Evolutionary conservation across 2,888 invertebrate species (phyloP).

Genomic region (Tipula helvola): DNA sequence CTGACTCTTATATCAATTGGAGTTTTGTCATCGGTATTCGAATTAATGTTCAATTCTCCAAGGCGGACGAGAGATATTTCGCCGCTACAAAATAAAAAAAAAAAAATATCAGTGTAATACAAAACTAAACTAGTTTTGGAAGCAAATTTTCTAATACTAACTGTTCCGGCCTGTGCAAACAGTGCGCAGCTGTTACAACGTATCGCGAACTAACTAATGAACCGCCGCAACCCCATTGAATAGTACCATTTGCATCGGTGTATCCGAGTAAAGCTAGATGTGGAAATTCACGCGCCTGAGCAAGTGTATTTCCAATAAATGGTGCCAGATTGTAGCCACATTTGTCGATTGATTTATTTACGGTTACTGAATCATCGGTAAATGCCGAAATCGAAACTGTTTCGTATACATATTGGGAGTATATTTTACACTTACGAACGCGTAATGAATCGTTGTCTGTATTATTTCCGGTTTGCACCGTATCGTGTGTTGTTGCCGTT

Average conservation of each 20-base stretch:
- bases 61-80: conserved; percentile 25
- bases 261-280: neutral
- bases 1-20: conserved; percentile 5
- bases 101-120: too few relatives aligned
- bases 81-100: too few relatives aligned
- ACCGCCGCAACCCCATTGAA: conserved; percentile 42
- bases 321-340: conserved; percentile 23
- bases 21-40: conserved; percentile 5
- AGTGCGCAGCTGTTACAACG: neutral
- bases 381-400: neutral
- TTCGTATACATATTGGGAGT: neutral
- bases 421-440: neutral
- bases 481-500: neutral
- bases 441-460: neutral
- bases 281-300: conserved; percentile 19
- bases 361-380: neutral
- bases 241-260: conserved; percentile 11
- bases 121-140: too few relatives aligned
- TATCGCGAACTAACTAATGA: conserved; percentile 26
- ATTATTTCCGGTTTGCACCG: neutral
- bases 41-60: conserved; percentile 29
- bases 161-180: neutral
- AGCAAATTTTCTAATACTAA: neutral
- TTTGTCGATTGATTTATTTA: neutral
- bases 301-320: conserved; percentile 24